Evolutionary conservation across 2,888 invertebrate genomes (phyloP).

Genomic region (Embidobia sp.): DNA sequence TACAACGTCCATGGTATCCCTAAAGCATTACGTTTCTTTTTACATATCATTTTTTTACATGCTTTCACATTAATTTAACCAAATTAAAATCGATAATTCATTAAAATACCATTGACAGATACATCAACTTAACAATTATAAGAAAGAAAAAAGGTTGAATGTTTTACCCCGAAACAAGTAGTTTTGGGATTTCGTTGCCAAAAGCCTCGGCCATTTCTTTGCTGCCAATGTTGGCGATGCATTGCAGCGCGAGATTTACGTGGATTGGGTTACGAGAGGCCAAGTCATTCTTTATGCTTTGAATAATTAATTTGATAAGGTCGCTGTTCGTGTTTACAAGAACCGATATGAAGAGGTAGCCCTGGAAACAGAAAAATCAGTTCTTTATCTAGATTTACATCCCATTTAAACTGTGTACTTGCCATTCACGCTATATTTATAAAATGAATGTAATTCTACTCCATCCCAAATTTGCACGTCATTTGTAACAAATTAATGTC

Average conservation of each 20-base stretch:
- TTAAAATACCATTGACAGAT: too few relatives aligned
- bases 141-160: too few relatives aligned
- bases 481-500: too few relatives aligned
- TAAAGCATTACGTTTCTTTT: slow-evolving; percentile 72
- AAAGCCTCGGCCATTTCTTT: slow-evolving; percentile 99
- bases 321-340: slow-evolving; percentile 99
- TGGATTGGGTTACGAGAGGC: slow-evolving; percentile 98
- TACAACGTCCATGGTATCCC: slow-evolving; percentile 99
- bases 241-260: slow-evolving; percentile 98
- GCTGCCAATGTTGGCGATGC: slow-evolving; percentile 99
- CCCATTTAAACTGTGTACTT: too few relatives aligned
- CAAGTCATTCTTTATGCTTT: slow-evolving; percentile 99
- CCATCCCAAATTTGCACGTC: too few relatives aligned
- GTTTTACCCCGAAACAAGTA: slow-evolving; percentile 95
- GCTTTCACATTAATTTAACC: too few relatives aligned
- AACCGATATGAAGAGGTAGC: slow-evolving; percentile 99
- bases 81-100: too few relatives aligned
- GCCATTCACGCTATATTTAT: too few relatives aligned
- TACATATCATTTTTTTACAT: too few relatives aligned
- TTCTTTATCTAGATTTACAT: too few relatives aligned
- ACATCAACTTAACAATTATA: too few relatives aligned
- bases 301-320: slow-evolving; percentile 98
- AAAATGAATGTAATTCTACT: too few relatives aligned
- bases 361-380: slow-evolving; percentile 86
- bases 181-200: slow-evolving; percentile 98